These are phyloP conservation scores for Craterocephalus amniculus DNA, from an alignment of 2,797 vertebrate species.

Conservation along the genomic window DNA sequence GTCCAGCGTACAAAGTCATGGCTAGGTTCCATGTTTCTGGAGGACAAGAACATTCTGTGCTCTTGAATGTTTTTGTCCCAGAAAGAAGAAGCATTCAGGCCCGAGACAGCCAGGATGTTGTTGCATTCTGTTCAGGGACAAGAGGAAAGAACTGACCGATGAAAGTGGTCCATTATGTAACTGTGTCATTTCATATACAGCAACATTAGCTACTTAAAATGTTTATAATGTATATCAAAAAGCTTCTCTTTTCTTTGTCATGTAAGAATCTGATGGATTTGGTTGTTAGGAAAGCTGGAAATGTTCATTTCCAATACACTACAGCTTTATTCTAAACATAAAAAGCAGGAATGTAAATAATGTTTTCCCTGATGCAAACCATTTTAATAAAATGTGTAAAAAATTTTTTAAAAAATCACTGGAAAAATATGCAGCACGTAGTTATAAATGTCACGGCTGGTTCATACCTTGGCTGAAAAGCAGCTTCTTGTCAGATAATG, in stretches of 20 bases:
- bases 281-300: neutral
- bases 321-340: neutral
- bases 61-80: constrained; percentile 72
- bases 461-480: constrained; percentile 85
- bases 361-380: neutral
- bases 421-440: neutral
- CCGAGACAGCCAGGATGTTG: constrained; percentile 67
- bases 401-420: neutral
- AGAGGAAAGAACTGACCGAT: constrained; percentile 19
- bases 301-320: neutral
- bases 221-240: neutral
- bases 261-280: neutral
- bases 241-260: neutral
- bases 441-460: neutral
- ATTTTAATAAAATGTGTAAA: constrained; percentile 1
- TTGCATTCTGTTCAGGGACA: constrained; percentile 78
- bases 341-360: constrained; percentile 11
- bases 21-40: constrained; percentile 49
- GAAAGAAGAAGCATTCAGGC: constrained; percentile 83
- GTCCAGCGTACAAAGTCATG: constrained; percentile 75
- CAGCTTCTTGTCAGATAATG: constrained; percentile 89
- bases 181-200: constrained; percentile 1
- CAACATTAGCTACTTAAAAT: neutral
- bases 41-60: constrained; percentile 62
- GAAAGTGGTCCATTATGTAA: constrained; percentile 18